Conservation (phyloP, 2,888 invertebrate genomes). For the Seira ritae region DNA sequence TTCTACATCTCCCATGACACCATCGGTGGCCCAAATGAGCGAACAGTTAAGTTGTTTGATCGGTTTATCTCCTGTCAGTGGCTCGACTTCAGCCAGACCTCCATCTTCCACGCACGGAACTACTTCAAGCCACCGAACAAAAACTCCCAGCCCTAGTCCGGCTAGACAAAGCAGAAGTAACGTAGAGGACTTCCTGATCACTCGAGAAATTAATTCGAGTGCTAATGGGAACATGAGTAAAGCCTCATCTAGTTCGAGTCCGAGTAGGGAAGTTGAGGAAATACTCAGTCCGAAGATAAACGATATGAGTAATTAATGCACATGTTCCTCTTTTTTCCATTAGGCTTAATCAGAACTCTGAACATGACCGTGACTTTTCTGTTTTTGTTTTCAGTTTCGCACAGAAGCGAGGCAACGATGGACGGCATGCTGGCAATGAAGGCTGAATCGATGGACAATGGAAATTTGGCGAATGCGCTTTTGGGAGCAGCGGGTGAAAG, state of each 20-base stretch:
- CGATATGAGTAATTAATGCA: slow-evolving; percentile 50
- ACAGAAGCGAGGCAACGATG: slow-evolving; percentile 38
- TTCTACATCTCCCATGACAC: slow-evolving; percentile 8
- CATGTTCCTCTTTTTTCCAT: too few relatives aligned
- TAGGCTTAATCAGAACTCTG: too few relatives aligned
- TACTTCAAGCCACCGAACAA: slow-evolving; percentile 34
- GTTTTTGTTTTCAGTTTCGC: slow-evolving; percentile 24
- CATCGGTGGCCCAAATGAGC: slow-evolving; percentile 69
- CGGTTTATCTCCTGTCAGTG: slow-evolving; percentile 56
- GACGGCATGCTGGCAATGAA: slow-evolving; percentile 33
- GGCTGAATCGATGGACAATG: slow-evolving; percentile 54
- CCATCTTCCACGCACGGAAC: slow-evolving; percentile 43
- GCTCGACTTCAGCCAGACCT: slow-evolving; percentile 12
- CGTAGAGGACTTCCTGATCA: slow-evolving; percentile 41
- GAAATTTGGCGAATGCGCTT: slow-evolving; percentile 40
- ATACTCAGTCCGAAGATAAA: slow-evolving; percentile 81
- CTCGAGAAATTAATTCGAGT: slow-evolving; percentile 37
- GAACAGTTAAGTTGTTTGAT: slow-evolving; percentile 71
- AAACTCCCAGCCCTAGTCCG: slow-evolving; percentile 36
- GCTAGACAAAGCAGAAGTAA: slow-evolving; percentile 7
- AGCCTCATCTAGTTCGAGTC: slow-evolving; percentile 78
- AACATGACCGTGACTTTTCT: too few relatives aligned
- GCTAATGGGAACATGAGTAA: slow-evolving; percentile 67
- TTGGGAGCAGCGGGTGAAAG: neutral
- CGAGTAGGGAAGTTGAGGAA: slow-evolving; percentile 92